A percentile compares a stretch with the other conserved stretches of the same genome.
These are phyloP conservation scores for Dreissena rostriformis DNA, from an alignment of 1,140 invertebrate species.

Conservation along the genomic window DNA sequence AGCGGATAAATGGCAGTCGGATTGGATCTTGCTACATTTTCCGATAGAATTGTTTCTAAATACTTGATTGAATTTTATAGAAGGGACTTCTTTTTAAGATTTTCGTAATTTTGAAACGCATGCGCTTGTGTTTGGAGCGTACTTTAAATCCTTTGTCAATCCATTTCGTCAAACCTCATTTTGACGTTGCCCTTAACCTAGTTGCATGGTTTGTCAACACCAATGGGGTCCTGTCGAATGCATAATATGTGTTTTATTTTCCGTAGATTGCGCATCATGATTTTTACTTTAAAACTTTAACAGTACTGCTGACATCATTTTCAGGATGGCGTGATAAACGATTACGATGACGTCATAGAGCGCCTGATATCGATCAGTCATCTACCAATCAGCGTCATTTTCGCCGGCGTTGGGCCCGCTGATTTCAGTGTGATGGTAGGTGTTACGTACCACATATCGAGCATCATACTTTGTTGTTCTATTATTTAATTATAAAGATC, in stretches of 20 bases:
- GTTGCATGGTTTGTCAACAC: background rate
- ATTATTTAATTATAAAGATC: background rate
- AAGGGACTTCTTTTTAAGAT: too few species aligned
- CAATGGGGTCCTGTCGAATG: background rate
- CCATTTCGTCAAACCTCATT: background rate
- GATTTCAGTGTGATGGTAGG: constrained; percentile 70
- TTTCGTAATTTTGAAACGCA: too few species aligned
- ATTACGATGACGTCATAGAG: constrained; percentile 63
- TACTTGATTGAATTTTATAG: too few species aligned
- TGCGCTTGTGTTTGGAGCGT: too few species aligned
- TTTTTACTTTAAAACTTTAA: background rate
- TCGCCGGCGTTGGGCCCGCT: constrained; percentile 69
- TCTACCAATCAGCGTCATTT: constrained; percentile 66
- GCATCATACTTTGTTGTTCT: background rate
- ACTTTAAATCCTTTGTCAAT: too few species aligned
- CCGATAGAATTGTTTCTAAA: background rate
- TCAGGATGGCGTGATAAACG: constrained; percentile 73
- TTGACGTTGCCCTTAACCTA: background rate
- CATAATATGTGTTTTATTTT: background rate
- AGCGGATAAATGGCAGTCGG: background rate
- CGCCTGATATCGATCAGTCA: constrained; percentile 63
- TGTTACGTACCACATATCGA: background rate
- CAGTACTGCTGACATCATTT: constrained; percentile 14
- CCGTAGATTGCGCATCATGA: background rate
- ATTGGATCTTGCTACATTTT: background rate